phyloP scores from a whole-genome alignment of 2,113 vertebrate species.

The Petromus typicus region DNA sequence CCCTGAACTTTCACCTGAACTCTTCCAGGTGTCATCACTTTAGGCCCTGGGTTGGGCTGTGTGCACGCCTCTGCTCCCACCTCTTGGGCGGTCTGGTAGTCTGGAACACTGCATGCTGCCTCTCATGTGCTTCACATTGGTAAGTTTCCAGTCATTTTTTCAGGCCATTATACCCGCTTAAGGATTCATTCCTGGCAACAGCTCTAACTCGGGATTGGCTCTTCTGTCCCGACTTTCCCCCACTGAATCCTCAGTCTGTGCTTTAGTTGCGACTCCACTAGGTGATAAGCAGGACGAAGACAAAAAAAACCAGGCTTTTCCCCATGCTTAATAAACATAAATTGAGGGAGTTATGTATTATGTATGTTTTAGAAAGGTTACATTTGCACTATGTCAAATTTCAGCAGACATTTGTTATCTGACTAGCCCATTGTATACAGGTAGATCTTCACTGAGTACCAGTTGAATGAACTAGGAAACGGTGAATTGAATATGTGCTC shows the following conservation, averaged over 20 bases:
- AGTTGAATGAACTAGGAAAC: constrained; percentile 9
- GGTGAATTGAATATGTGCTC: background rate
- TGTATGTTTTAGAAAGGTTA: constrained; percentile 14
- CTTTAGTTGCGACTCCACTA: background rate
- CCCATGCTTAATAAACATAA: constrained; percentile 38
- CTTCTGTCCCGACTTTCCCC: background rate
- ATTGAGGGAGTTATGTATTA: background rate
- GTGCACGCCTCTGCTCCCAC: background rate
- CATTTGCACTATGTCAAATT: constrained; percentile 25
- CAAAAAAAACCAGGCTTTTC: background rate
- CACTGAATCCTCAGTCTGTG: background rate
- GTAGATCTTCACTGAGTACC: background rate
- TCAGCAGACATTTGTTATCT: background rate
- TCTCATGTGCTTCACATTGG: background rate
- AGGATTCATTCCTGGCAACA: background rate
- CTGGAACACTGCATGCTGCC: background rate
- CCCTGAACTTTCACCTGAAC: background rate
- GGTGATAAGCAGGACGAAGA: background rate
- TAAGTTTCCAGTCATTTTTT: background rate
- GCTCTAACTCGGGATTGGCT: background rate
- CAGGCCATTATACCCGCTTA: background rate
- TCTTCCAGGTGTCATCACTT: background rate
- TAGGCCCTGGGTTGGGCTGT: background rate
- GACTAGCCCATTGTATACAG: background rate
- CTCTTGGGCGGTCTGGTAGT: background rate